These are phyloP conservation scores for Strigamia maritima DNA, from an alignment of 2,888 invertebrate species.

Conservation along the genomic window DNA sequence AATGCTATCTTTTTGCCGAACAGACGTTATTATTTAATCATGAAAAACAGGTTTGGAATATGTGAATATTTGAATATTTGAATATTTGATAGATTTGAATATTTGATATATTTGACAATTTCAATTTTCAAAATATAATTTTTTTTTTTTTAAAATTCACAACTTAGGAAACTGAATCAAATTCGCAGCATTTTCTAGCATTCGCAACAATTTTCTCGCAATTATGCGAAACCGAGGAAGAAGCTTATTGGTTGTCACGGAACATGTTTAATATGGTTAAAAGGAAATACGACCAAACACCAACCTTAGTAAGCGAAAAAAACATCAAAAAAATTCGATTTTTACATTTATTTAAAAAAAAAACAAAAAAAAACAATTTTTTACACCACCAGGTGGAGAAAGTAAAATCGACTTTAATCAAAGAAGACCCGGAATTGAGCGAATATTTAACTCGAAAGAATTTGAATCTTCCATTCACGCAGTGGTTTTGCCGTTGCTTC, in stretches of 20 bases:
- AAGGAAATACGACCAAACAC: background rate
- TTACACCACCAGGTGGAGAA: background rate
- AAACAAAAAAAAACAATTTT: background rate
- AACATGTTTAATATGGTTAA: background rate
- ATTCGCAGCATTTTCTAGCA: conserved; percentile 9
- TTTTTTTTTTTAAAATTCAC: background rate
- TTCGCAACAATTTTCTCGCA: conserved; percentile 22
- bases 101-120: background rate
- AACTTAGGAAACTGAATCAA: conserved; percentile 26
- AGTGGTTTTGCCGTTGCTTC: conserved; percentile 80
- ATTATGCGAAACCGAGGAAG: background rate
- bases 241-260: conserved; percentile 25
- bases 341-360: background rate
- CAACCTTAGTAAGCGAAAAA: background rate
- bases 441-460: conserved; percentile 61
- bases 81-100: too few relatives aligned
- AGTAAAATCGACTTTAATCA: conserved; percentile 57
- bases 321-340: too few relatives aligned
- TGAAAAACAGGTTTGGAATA: conserved; percentile 25
- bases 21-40: conserved; percentile 2
- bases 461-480: conserved; percentile 62
- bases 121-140: background rate
- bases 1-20: conserved; percentile 12
- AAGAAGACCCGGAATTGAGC: conserved; percentile 71
- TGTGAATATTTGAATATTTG: background rate